Percentiles rank a stretch among this genome's conserved stretches.
These are phyloP conservation scores for Lobophora halterata DNA, from an alignment of 2,888 invertebrate species.

Conservation along the genomic window DNA sequence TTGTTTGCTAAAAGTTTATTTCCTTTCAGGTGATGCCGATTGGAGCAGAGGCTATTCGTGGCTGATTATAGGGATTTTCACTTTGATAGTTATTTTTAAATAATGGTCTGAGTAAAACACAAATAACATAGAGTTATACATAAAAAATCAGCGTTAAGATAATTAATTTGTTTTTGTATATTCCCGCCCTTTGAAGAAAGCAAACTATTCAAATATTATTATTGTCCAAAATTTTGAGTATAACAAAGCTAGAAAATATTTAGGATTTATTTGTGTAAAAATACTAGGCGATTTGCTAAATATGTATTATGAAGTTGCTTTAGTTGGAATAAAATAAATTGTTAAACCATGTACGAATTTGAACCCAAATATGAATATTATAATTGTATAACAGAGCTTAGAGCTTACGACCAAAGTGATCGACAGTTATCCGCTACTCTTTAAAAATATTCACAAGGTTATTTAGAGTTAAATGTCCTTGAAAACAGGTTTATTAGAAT, in stretches of 20 bases:
- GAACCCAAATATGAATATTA: constrained; percentile 26
- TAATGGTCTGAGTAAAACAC: not conserved
- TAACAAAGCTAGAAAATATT: too few relatives aligned
- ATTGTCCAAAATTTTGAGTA: too few relatives aligned
- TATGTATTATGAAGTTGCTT: constrained; percentile 22
- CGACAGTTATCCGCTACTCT: constrained; percentile 37
- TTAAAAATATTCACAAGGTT: constrained; percentile 30
- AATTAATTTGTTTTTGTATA: too few relatives aligned
- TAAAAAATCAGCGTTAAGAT: too few relatives aligned
- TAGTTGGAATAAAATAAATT: constrained; percentile 13
- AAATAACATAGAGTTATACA: not conserved
- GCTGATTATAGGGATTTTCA: constrained; percentile 41
- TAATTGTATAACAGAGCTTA: constrained; percentile 43
- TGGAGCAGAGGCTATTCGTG: constrained; percentile 59
- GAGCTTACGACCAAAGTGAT: constrained; percentile 46
- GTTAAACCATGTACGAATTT: constrained; percentile 19
- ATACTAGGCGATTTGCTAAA: too few relatives aligned
- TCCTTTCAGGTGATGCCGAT: constrained; percentile 58
- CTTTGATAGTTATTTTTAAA: constrained; percentile 39
- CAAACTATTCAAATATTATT: too few relatives aligned
- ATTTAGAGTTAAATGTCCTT: constrained; percentile 42
- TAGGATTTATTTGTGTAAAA: too few relatives aligned
- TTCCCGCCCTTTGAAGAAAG: too few relatives aligned
- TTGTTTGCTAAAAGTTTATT: constrained; percentile 27
- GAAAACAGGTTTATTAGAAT: constrained; percentile 61